Evolutionary conservation across 2,113 vertebrate genomes (phyloP), one percentile per base, ranked within the genome.

Genomic region (Noctilio leporinus): DNA sequence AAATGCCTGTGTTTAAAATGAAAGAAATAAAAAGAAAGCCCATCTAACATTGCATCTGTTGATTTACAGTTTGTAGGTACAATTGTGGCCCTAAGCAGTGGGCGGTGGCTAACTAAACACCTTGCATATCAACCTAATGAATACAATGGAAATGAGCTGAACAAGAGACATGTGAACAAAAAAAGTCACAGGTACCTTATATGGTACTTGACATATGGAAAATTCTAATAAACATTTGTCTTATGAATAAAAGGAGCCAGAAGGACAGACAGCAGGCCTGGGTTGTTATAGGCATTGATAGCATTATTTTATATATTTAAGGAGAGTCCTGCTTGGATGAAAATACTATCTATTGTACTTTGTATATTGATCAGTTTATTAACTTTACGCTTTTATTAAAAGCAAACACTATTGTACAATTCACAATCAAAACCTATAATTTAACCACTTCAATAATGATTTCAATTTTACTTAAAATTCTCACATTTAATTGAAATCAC

Each of bases 401-500:
- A 65, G 20, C 3, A 51, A 89, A 49, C 15, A 82, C n/a, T 49
- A 70, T 43, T n/a, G 75, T 16, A n/a, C 8, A 49, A 64, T 49
- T 19, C 76, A 77, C 30, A 81, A 51, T 84, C 22, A 85, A 88
- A 85, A 47, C 5, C 43, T 38, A 30, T 38, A 76, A 62, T 43
- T 76, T 81, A 87, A 81, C 35, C 47, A 82, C 67, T 72, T 81
- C 40, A 45, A 8, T 67, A 91, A 95, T 72, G 6, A 75, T 59
- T 73, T 85, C 30, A 95, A 80, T 85, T 80, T 26, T 45, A 88
- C 33, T 82, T 69, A 75, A 67, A 82, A 94, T 45, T 80, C 9
- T 91, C 20, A 70, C 40, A 53, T 84, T 90, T 28, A 30, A 64
- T 65, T 49, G 33, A 83, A 62, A 82, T 88, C 45, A 64, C 35